These are phyloP conservation scores for Ctenochaetus hawaiiensis DNA, from an alignment of 2,797 vertebrate genomes.

Conservation along the genomic window DNA sequence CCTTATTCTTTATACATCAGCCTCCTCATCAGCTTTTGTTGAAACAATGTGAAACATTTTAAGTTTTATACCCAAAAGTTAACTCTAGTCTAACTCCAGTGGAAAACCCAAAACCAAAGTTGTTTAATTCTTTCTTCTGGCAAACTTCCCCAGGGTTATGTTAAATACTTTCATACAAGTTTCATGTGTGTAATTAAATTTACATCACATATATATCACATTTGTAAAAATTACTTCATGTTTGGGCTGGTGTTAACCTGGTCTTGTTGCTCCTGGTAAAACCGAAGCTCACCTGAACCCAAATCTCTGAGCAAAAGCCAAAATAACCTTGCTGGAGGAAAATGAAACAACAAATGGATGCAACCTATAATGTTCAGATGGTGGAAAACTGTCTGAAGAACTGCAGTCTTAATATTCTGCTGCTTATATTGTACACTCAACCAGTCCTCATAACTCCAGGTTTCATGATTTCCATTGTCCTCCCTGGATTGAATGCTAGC, in stretches of 20 bases:
- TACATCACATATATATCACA: no score
- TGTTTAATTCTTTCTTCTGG: neutral
- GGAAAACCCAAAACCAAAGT: neutral
- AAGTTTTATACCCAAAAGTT: neutral
- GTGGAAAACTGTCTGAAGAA: slow-evolving; percentile 11
- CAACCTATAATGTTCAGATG: slow-evolving; percentile 9
- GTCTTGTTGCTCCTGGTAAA: neutral
- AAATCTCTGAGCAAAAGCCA: neutral
- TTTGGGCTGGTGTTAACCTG: neutral
- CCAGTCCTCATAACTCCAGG: slow-evolving; percentile 7
- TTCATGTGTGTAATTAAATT: no score
- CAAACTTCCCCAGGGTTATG: neutral
- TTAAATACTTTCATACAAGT: neutral
- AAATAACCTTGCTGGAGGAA: neutral
- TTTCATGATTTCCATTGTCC: slow-evolving; percentile 27
- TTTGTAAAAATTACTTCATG: no score
- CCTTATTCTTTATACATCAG: no score
- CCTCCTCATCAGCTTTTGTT: no score
- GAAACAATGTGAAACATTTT: no score
- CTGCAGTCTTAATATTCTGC: neutral
- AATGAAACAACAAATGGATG: slow-evolving; percentile 1
- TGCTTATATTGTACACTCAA: slow-evolving; percentile 6
- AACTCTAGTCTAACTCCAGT: neutral
- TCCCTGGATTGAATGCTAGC: slow-evolving; percentile 9
- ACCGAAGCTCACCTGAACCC: neutral